Conservation (phyloP, 2,113 vertebrate genomes). For the Siniperca chuatsi region DNA sequence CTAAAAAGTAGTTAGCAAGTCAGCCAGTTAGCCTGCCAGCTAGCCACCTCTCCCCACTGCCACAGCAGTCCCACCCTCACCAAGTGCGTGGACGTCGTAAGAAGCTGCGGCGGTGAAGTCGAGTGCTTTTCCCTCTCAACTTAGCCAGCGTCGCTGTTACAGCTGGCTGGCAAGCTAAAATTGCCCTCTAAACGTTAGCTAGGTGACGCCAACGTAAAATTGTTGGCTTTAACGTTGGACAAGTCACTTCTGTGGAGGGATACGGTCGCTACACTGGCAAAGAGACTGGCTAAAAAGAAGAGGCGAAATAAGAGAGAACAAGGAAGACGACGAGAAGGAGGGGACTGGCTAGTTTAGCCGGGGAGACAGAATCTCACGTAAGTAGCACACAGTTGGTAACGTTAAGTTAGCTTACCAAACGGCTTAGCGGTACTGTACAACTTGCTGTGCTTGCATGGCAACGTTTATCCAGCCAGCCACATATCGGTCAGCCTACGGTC, state of each 20-base stretch:
- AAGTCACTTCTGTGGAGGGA: constrained; percentile 57
- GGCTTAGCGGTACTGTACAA: constrained; percentile 38
- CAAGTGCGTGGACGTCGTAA: constrained; percentile 70
- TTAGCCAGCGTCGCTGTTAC: constrained; percentile 58
- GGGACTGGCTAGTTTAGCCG: constrained; percentile 78
- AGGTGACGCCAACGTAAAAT: constrained; percentile 36
- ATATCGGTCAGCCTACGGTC: constrained; percentile 14
- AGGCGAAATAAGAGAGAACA: constrained; percentile 72
- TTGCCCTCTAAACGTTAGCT: constrained; percentile 16
- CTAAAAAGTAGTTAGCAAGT: constrained; percentile 61
- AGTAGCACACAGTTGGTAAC: constrained; percentile 59
- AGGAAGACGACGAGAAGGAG: constrained; percentile 72
- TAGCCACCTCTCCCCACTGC: constrained; percentile 52
- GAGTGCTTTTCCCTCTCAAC: constrained; percentile 47
- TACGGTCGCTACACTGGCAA: constrained; percentile 65
- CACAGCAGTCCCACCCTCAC: constrained; percentile 77
- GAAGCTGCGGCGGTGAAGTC: constrained; percentile 68
- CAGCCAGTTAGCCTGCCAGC: constrained; percentile 59
- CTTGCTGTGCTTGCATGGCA: constrained; percentile 47
- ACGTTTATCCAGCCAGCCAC: constrained; percentile 39
- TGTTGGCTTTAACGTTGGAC: constrained; percentile 44
- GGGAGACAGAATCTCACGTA: constrained; percentile 76
- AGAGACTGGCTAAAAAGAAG: constrained; percentile 71
- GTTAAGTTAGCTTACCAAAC: constrained; percentile 21
- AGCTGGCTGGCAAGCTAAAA: constrained; percentile 42